Percentiles rank a stretch among this genome's conserved stretches.
phyloP scores from a whole-genome alignment of 2,113 vertebrate species.

The Naja naja region DNA sequence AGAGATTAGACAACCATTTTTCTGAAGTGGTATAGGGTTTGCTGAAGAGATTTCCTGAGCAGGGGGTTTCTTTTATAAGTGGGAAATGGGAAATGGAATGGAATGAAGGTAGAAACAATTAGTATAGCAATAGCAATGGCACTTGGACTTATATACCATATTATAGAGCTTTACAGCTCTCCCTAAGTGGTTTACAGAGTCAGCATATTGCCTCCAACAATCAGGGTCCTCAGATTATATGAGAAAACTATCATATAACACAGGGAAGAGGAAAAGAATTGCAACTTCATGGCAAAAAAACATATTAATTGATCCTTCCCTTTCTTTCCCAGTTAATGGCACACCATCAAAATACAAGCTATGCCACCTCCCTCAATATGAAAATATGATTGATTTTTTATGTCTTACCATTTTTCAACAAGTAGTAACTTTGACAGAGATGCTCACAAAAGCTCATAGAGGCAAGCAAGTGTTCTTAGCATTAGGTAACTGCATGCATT shows the following conservation, averaged over 20 bases:
- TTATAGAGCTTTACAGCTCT: too few relatives aligned
- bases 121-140: neutral
- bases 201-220: too few relatives aligned
- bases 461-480: neutral
- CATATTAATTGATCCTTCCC: neutral
- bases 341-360: neutral
- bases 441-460: too few relatives aligned
- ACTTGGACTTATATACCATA: too few relatives aligned
- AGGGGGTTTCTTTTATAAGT: neutral
- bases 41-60: too few relatives aligned
- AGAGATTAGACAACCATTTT: too few relatives aligned
- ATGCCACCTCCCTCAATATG: neutral
- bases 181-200: too few relatives aligned
- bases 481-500: neutral
- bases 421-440: too few relatives aligned
- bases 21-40: too few relatives aligned
- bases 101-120: neutral
- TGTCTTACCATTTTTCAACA: neutral
- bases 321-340: neutral
- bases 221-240: too few relatives aligned
- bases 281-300: too few relatives aligned
- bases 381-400: neutral
- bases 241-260: neutral
- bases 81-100: neutral
- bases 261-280: neutral